Percentiles rank a stretch among this genome's conserved stretches.
phyloP scores from a whole-genome alignment of 1,140 invertebrate species.

The Bombus polaris region DNA sequence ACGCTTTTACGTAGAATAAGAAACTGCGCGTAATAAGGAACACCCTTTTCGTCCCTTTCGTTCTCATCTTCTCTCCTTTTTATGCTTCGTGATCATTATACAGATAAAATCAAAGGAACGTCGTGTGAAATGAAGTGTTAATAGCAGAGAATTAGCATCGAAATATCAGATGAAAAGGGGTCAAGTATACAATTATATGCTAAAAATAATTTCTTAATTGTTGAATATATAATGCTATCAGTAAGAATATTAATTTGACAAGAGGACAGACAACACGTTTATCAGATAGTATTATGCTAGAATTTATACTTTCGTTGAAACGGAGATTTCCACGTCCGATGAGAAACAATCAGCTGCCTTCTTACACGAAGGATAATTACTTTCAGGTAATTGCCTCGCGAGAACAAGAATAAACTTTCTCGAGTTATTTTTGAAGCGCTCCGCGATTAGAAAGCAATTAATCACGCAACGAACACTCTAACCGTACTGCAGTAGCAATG shows the following conservation, averaged over 20 bases:
- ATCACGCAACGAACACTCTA: background rate
- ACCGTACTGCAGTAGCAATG: background rate
- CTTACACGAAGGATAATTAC: background rate
- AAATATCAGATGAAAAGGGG: background rate
- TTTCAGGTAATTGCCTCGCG: background rate
- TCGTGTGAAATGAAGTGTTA: background rate
- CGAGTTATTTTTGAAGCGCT: background rate
- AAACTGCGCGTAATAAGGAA: background rate
- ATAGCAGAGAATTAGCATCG: conserved; percentile 17
- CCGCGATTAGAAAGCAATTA: conserved; percentile 4
- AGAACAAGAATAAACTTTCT: background rate
- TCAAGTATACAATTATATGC: background rate
- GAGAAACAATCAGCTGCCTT: background rate
- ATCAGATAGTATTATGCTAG: too few relatives aligned
- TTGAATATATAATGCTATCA: too few relatives aligned
- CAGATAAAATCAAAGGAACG: background rate
- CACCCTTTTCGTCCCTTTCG: too few relatives aligned
- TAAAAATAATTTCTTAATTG: background rate
- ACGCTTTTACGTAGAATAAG: background rate
- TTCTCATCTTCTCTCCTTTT: background rate
- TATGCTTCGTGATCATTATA: background rate
- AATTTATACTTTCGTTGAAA: background rate
- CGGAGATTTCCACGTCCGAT: background rate
- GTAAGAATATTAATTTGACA: too few relatives aligned
- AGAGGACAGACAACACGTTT: too few relatives aligned